Percentiles rank a stretch among this genome's conserved stretches.
Evolutionary conservation across 2,888 invertebrate genomes (phyloP).

Genomic region (Erpobdella octoculata): DNA sequence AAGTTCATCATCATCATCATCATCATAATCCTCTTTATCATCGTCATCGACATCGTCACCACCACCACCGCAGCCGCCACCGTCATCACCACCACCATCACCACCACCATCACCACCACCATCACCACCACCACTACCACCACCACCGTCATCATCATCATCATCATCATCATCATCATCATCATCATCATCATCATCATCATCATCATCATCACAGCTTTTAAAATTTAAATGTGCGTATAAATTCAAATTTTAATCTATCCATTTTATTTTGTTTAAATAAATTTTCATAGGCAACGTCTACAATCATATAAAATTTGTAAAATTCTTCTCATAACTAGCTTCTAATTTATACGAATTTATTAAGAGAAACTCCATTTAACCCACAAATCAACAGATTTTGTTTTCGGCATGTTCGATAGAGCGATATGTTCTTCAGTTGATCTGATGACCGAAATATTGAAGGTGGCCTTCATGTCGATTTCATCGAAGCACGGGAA

Average conservation of each 20-base stretch:
- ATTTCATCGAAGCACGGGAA: constrained; percentile 34
- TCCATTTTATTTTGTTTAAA: too few species aligned
- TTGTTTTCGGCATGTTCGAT: neutral
- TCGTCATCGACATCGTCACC: neutral
- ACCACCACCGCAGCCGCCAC: too few species aligned
- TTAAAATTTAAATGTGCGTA: too few species aligned
- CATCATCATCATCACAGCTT: constrained; percentile 23
- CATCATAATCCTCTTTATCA: too few species aligned
- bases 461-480: constrained; percentile 32
- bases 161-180: constrained; percentile 24
- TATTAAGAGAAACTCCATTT: neutral
- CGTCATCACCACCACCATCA: neutral
- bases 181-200: constrained; percentile 23
- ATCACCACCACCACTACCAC: too few species aligned
- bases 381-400: neutral
- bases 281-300: neutral
- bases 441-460: constrained; percentile 13
- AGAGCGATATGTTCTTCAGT: neutral
- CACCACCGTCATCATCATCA: constrained; percentile 22
- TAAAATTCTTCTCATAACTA: neutral
- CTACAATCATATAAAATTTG: neutral
- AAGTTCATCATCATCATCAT: too few species aligned
- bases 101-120: neutral
- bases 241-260: too few species aligned
- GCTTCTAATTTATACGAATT: neutral